Evolutionary conservation across 2,113 vertebrate genomes (phyloP).

Genomic region (Macheiramphus alcinus): DNA sequence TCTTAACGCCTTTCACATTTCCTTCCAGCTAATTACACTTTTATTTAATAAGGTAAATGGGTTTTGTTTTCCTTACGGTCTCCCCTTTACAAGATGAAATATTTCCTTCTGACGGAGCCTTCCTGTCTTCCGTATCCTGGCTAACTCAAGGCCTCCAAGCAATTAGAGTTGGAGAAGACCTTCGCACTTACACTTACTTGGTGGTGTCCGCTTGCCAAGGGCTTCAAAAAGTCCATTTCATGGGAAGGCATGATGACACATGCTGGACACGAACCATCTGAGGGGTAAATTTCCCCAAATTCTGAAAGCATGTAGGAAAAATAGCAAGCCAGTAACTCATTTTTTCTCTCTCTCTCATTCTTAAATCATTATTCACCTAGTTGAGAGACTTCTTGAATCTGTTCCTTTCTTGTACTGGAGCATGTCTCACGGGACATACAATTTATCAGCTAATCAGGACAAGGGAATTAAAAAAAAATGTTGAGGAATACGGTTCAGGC

Average conservation of each 20-base stretch:
- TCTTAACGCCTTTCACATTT: not conserved
- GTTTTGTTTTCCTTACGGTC: not conserved
- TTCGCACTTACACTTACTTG: not conserved
- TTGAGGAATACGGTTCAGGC: not conserved
- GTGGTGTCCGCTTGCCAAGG: not conserved
- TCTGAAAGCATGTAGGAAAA: not conserved
- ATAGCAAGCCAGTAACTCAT: not conserved
- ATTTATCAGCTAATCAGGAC: not conserved
- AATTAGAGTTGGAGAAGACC: not conserved
- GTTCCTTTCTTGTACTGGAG: not conserved
- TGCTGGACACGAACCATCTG: not conserved
- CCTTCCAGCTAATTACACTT: constrained; percentile 16
- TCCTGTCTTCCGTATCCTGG: not conserved
- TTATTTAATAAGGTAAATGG: not conserved
- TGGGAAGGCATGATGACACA: not conserved
- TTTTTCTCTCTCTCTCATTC: not conserved
- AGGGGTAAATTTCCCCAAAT: not conserved
- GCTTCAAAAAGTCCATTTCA: not conserved
- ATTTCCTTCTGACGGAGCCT: not conserved
- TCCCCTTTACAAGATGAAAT: not conserved
- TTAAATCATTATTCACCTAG: not conserved
- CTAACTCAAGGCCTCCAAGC: not conserved
- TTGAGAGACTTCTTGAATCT: not conserved
- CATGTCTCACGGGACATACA: not conserved
- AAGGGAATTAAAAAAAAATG: not conserved